Evolutionary conservation across 1,140 invertebrate species (phyloP).

Genomic region (Neoseiulus cucumeris): DNA sequence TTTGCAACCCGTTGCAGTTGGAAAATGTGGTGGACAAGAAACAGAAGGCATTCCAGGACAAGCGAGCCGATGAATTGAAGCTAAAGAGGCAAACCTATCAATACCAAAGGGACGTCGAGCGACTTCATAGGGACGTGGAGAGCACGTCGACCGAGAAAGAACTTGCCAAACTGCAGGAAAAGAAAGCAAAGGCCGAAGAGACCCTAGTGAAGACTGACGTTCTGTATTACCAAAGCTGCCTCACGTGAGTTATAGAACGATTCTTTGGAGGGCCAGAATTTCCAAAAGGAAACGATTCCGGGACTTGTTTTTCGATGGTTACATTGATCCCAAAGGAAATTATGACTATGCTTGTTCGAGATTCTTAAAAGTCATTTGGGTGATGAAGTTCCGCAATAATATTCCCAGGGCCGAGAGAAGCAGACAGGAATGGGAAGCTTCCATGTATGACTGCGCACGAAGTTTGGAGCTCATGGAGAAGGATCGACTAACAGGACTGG

Average conservation of each 20-base stretch:
- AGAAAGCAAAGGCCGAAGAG: constrained; percentile 72
- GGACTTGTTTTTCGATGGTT: too few species aligned
- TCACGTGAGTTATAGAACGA: constrained; percentile 23
- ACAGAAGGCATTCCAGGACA: constrained; percentile 54
- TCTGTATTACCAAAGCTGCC: constrained; percentile 74
- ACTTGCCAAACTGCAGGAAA: constrained; percentile 54
- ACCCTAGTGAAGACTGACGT: constrained; percentile 69
- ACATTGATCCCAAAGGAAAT: too few species aligned
- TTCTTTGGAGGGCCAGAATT: too few species aligned
- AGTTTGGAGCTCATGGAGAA: constrained; percentile 61
- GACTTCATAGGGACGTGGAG: constrained; percentile 45
- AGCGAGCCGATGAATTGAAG: constrained; percentile 59
- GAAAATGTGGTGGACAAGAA: constrained; percentile 69
- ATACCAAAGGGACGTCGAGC: constrained; percentile 63
- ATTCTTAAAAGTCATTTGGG: too few species aligned
- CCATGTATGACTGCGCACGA: constrained; percentile 49
- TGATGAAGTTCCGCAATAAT: background rate
- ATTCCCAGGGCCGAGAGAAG: constrained; percentile 51
- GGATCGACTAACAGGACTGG: constrained; percentile 59
- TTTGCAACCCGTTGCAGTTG: constrained; percentile 27
- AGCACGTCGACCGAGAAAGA: constrained; percentile 37
- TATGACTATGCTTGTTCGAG: too few species aligned
- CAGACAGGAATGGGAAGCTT: constrained; percentile 71
- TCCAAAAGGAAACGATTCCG: too few species aligned
- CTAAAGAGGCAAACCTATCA: constrained; percentile 62